Conservation (phyloP, 2,888 invertebrate species). For the Meandrusa payeni region DNA sequence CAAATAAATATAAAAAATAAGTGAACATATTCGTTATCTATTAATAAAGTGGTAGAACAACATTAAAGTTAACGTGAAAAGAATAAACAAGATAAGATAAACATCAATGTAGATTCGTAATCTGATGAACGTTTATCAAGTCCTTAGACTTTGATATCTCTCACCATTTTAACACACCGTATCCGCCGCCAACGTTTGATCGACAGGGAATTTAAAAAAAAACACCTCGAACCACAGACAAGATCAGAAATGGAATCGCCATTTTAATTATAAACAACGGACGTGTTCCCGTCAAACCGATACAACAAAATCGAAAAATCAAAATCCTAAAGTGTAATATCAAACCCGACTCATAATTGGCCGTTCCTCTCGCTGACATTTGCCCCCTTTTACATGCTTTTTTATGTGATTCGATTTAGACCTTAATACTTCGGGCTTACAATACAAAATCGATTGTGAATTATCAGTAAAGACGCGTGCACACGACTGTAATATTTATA, state of each 20-base stretch:
- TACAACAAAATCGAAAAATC: constrained; percentile 74
- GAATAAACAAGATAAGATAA: not conserved
- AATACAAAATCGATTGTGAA: constrained; percentile 32
- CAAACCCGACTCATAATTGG: constrained; percentile 76
- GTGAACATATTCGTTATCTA: too few species aligned
- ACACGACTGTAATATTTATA: constrained; percentile 70
- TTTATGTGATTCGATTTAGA: constrained; percentile 25
- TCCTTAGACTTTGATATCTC: constrained; percentile 21
- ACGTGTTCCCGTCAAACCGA: constrained; percentile 53
- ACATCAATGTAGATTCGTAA: constrained; percentile 8
- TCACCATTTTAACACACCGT: constrained; percentile 34
- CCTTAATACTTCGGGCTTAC: constrained; percentile 16
- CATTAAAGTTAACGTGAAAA: too few species aligned
- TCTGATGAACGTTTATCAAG: constrained; percentile 12
- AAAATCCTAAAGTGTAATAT: constrained; percentile 72
- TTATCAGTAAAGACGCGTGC: constrained; percentile 45
- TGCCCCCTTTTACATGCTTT: constrained; percentile 39
- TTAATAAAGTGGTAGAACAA: too few species aligned
- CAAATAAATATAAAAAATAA: too few species aligned
- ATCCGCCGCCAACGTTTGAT: constrained; percentile 55
- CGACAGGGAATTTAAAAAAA: constrained; percentile 61
- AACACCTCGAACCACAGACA: constrained; percentile 37
- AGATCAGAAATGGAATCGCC: constrained; percentile 57
- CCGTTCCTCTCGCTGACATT: constrained; percentile 55
- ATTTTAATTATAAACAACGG: constrained; percentile 75